Conservation (phyloP, 64 coral and sea anemone species). For the Cladopsammia gracilis region DNA sequence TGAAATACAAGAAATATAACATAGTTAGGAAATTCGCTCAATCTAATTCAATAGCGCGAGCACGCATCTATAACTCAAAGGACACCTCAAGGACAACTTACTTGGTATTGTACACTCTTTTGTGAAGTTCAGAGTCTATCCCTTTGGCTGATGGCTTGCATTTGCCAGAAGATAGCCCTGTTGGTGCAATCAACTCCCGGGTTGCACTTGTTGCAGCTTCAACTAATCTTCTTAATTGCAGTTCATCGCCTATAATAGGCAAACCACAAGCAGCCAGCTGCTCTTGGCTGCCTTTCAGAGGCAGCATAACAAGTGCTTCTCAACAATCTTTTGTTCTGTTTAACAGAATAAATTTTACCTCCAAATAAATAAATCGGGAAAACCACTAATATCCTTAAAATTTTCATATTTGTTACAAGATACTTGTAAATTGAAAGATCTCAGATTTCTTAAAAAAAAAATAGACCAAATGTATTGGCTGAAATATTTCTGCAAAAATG, state of each 20-base stretch:
- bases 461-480: too few species aligned
- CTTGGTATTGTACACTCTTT: too few species aligned
- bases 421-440: too few species aligned
- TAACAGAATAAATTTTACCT: too few species aligned
- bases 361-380: too few species aligned
- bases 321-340: not conserved
- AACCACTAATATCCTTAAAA: too few species aligned
- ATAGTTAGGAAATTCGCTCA: not conserved
- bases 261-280: conserved; percentile 18
- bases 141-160: not conserved
- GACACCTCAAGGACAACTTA: too few species aligned
- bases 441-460: too few species aligned
- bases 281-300: not conserved
- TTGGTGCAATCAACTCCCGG: not conserved
- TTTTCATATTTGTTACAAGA: too few species aligned
- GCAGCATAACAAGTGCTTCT: not conserved
- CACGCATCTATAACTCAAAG: not conserved
- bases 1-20: not conserved
- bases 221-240: not conserved
- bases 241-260: conserved; percentile 26
- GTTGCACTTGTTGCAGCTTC: not conserved
- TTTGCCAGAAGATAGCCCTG: not conserved
- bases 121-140: too few species aligned
- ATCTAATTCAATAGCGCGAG: not conserved
- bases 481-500: too few species aligned